Base-by-base conservation (phyloP, 1,140 invertebrate genomes). In the Galendromus occidentalis region DNA sequence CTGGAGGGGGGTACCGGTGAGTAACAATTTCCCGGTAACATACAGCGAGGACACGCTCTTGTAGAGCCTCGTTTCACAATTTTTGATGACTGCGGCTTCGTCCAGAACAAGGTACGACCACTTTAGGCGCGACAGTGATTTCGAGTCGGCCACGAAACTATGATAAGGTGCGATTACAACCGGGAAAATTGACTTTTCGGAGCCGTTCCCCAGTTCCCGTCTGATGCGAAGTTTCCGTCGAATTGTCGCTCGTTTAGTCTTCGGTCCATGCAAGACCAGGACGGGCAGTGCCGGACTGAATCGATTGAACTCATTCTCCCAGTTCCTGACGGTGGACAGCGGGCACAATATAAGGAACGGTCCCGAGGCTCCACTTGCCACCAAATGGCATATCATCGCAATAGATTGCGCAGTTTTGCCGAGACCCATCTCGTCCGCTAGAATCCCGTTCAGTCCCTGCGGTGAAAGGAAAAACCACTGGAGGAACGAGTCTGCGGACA, bases 11-110 rank as follows among this genome's bases (percentile, higher is more conserved):
- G 93, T 95, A 69, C 93, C 93, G 44, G 94, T 98, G 14, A 98
- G 75, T 0, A 98, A 76, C 5, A 98, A 79, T 39, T 96, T 83
- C 75, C 99, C 97, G 18, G 86, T 9, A 94, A 97, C 75, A 97
- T 96, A 70, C 98, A 95, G 74, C 97, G 91, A 44, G 96, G 79
- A 2, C 99, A 82, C 71, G 98, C 89, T 22, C 79, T 98, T 92
- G 0, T 95, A 97, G 0, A 99, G 77, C 74, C 98, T 98, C 0
- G 92, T 97, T 74, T 99, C 98, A 76, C 99, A 95, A 79, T 99
- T 99, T 76, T 99, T 99, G 67, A 99, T 97, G 68, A 96, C 83
- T 77, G 99, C 96, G 33, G 96, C 96, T 78, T 99, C 96, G 76
- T 99, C 96, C 71, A 99, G 98, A 2, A 98, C 88, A 64, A 85